Evolutionary conservation across 2,888 invertebrate genomes (phyloP), one percentile per base, ranked within the genome.

Genomic region (Acleris laterana): DNA sequence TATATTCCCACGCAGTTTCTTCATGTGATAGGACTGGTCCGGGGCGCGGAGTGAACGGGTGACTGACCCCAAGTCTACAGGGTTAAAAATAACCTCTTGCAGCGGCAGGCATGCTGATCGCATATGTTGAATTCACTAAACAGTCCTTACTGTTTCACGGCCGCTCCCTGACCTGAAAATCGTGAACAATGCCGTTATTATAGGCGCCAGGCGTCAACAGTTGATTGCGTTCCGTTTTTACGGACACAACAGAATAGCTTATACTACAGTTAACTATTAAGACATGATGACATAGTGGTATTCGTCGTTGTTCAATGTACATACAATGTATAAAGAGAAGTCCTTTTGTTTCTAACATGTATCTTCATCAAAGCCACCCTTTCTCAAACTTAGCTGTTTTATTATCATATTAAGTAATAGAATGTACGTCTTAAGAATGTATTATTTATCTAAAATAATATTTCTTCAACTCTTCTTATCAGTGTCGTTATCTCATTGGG

Each of bases 121-220:
- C 92, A 92, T 93, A 87, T 92, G 93, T 91, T 89, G 91, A 91
- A 91, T 92, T 90, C 85, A 90, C 88, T 89, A 89, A 90, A 90
- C 89, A 90, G 88, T 82, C 85, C 87, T 88, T 88, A 90, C 86
- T 89, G 89, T 91, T 92, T 93, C 93, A 93, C 81, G 92, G 93
- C 89, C 93, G 86, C 87, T 81, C 84, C 86, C 83, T 90, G 91
- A 90, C 92, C 91, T 89, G 88, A 82, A 82, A 87, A 70, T 89
- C 85, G 70, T 73, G 82, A 89, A 87, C 77, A 75, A 74, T 74
- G 74, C 71, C 74, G 68, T 73, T 74, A 68, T 66, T 63, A 49
- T 53, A 22, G 17, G 17, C 61, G 46, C 19, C 44, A 55, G 51
- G 17, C 61, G 46, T 48, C 49, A 55, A 66, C 56, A 58, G 42